These are phyloP conservation scores for Hirudo medicinalis DNA, from an alignment of 1,140 invertebrate genomes.

Conservation along the genomic window DNA sequence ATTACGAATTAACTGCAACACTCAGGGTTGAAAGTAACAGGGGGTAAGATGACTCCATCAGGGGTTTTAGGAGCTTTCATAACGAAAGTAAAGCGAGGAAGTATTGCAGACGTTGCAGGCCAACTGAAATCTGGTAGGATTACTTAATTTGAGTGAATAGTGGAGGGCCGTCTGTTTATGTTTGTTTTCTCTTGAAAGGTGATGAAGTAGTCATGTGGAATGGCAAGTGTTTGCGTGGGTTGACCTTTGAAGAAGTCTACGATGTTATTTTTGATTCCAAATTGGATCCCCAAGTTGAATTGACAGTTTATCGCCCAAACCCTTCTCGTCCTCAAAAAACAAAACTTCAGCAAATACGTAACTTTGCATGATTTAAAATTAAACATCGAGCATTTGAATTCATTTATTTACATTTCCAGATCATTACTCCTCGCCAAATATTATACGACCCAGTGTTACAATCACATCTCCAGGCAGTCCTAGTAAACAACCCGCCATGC, in stretches of 20 bases:
- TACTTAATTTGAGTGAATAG: neutral
- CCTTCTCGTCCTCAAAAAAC: neutral
- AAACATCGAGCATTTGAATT: too few species aligned
- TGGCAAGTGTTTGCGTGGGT: conserved; percentile 69
- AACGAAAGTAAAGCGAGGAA: conserved; percentile 91
- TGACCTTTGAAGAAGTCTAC: conserved; percentile 80
- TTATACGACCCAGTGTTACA: conserved; percentile 29
- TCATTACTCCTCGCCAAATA: neutral
- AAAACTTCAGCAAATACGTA: too few species aligned
- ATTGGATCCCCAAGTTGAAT: conserved; percentile 82
- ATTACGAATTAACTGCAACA: too few species aligned
- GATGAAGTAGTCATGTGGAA: conserved; percentile 99
- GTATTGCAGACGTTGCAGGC: conserved; percentile 86
- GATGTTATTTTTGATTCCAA: conserved; percentile 87
- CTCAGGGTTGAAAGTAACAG: conserved; percentile 79
- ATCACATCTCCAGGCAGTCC: conserved; percentile 34
- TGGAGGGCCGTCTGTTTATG: too few species aligned
- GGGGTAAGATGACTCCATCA: conserved; percentile 61
- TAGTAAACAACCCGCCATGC: conserved; percentile 24
- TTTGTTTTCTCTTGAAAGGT: conserved; percentile 46
- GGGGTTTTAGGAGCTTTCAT: conserved; percentile 72
- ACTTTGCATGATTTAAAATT: too few species aligned
- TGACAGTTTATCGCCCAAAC: conserved; percentile 66
- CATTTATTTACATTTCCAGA: neutral
- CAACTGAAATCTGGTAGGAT: conserved; percentile 72